A percentile compares a stretch with the other conserved stretches of the same genome.
These are phyloP conservation scores for Gallinago solitaria DNA, from an alignment of 2,797 vertebrate genomes.

Conservation along the genomic window DNA sequence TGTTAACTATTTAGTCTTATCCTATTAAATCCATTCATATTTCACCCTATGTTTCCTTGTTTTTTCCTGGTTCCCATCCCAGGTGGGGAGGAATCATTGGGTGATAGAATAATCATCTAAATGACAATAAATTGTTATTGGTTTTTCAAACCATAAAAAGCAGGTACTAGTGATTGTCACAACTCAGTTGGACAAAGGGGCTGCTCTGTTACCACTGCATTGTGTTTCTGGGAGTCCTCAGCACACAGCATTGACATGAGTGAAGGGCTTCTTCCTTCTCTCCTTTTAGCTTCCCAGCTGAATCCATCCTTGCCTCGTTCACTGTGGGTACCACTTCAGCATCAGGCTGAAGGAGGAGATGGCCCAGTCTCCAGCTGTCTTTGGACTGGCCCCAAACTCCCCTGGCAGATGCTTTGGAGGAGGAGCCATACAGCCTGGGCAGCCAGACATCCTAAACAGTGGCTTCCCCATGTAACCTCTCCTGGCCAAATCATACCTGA, in stretches of 20 bases:
- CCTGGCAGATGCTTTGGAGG: neutral
- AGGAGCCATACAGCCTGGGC: neutral
- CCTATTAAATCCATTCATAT: neutral
- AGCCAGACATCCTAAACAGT: neutral
- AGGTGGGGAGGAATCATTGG: neutral
- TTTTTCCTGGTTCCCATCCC: neutral
- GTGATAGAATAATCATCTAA: neutral
- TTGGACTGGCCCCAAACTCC: neutral
- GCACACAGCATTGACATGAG: neutral
- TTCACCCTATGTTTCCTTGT: neutral
- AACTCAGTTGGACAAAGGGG: neutral
- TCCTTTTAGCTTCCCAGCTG: neutral
- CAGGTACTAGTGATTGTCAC: neutral
- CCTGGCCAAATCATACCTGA: neutral
- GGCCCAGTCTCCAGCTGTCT: neutral
- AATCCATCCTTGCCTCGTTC: neutral
- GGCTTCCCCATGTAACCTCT: neutral
- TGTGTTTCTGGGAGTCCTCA: neutral
- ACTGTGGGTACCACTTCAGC: neutral
- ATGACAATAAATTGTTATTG: neutral
- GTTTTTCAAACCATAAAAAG: neutral
- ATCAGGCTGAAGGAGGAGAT: neutral
- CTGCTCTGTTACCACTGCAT: neutral
- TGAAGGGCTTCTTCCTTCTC: neutral
- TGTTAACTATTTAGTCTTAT: neutral